A percentile compares a stretch with the other conserved stretches of the same genome.
Evolutionary conservation across 2,797 vertebrate species (phyloP).

Genomic region (Crypturellus tataupa): DNA sequence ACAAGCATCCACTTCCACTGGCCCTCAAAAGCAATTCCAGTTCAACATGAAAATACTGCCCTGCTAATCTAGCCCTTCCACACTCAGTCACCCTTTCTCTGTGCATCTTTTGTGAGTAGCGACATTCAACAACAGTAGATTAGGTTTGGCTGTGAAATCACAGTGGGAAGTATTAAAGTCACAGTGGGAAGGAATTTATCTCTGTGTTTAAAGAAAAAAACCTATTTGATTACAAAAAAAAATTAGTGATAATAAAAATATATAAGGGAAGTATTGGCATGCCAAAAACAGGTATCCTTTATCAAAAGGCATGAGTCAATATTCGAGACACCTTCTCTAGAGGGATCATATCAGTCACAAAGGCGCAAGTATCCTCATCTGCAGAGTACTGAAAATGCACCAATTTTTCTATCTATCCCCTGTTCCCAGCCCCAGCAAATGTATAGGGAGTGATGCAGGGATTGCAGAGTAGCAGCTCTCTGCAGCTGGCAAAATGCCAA

Average conservation of each 20-base stretch:
- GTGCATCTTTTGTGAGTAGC: background rate
- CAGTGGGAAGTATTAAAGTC: background rate
- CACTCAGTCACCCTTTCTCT: background rate
- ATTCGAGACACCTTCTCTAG: background rate
- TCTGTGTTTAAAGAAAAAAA: background rate
- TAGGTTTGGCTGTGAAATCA: background rate
- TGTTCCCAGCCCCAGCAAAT: background rate
- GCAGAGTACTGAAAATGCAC: background rate
- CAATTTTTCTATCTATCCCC: background rate
- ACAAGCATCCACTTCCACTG: background rate
- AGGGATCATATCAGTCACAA: background rate
- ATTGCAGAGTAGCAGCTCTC: background rate
- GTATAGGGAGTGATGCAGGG: background rate
- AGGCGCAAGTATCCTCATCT: background rate
- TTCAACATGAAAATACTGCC: background rate
- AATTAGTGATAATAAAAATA: background rate
- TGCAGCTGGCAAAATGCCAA: background rate
- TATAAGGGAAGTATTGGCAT: background rate
- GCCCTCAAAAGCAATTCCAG: background rate
- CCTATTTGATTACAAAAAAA: background rate
- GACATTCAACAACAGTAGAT: conserved; percentile 1
- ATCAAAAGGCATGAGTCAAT: background rate
- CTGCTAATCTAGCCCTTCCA: background rate
- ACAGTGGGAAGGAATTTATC: background rate
- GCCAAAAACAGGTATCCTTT: background rate